These are phyloP conservation scores for Cybosia mesomella DNA, from an alignment of 2,888 invertebrate species.

Conservation along the genomic window DNA sequence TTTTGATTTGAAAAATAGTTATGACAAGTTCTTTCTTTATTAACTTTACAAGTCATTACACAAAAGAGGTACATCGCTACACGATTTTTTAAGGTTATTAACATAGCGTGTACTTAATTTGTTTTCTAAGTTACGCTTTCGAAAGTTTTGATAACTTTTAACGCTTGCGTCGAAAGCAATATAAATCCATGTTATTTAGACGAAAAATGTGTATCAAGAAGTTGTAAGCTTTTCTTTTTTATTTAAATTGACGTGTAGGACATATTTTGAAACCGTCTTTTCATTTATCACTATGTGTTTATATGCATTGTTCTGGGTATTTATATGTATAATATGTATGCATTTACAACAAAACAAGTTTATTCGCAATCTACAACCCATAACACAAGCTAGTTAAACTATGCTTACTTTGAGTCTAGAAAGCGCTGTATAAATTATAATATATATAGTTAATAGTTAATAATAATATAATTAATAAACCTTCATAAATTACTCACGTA, in stretches of 20 bases:
- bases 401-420: too few species aligned
- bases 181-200: not conserved
- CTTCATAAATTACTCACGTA: too few species aligned
- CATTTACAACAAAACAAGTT: too few species aligned
- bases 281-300: too few species aligned
- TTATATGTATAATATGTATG: too few species aligned
- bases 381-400: too few species aligned
- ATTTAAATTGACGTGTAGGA: not conserved
- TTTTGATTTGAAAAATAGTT: not conserved
- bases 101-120: not conserved
- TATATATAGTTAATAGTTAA: too few species aligned
- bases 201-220: not conserved
- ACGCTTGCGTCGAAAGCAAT: not conserved
- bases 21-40: not conserved
- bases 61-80: not conserved
- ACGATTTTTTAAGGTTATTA: not conserved
- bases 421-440: too few species aligned
- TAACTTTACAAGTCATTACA: constrained; percentile 2
- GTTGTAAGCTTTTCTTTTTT: not conserved
- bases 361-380: too few species aligned
- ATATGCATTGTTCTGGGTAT: too few species aligned
- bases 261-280: too few species aligned
- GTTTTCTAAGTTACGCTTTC: not conserved
- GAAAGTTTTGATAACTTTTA: constrained; percentile 1
- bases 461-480: too few species aligned